Conservation (phyloP, 2,797 vertebrate genomes). For the Agapornis canus region DNA sequence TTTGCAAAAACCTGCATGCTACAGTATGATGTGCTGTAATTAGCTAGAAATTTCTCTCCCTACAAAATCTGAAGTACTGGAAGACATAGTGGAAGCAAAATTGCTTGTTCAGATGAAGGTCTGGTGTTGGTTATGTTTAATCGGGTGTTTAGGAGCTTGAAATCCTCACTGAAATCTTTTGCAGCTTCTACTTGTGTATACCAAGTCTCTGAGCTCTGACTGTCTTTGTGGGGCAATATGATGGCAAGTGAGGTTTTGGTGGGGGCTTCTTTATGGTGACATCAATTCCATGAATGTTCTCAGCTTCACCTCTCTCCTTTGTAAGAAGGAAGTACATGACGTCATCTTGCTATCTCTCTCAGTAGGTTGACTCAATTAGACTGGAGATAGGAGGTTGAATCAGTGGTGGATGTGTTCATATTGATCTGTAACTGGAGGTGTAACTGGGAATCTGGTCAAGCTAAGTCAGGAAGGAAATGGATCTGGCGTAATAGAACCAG, state of each 20-base stretch:
- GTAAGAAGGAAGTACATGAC: not conserved
- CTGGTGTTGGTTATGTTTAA: not conserved
- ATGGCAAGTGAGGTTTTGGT: not conserved
- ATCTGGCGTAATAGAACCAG: not conserved
- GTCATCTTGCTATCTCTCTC: not conserved
- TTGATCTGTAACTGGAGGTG: not conserved
- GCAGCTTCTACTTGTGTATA: not conserved
- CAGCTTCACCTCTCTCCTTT: not conserved
- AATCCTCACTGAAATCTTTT: not conserved
- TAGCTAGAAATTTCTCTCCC: not conserved
- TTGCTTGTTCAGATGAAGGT: not conserved
- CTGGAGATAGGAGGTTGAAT: not conserved
- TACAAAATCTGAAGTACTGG: not conserved
- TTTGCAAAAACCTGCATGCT: not conserved
- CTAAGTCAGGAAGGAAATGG: not conserved
- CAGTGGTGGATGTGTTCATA: not conserved
- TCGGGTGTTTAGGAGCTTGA: not conserved
- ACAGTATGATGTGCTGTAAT: not conserved
- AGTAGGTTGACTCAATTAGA: not conserved
- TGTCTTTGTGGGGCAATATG: not conserved
- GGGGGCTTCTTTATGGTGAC: not conserved
- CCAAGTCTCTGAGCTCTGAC: not conserved
- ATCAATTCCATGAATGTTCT: not conserved
- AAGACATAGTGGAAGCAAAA: not conserved
- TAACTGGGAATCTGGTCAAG: not conserved